These are phyloP conservation scores for Ceryle rudis DNA, from an alignment of 2,797 vertebrate species.

Conservation along the genomic window DNA sequence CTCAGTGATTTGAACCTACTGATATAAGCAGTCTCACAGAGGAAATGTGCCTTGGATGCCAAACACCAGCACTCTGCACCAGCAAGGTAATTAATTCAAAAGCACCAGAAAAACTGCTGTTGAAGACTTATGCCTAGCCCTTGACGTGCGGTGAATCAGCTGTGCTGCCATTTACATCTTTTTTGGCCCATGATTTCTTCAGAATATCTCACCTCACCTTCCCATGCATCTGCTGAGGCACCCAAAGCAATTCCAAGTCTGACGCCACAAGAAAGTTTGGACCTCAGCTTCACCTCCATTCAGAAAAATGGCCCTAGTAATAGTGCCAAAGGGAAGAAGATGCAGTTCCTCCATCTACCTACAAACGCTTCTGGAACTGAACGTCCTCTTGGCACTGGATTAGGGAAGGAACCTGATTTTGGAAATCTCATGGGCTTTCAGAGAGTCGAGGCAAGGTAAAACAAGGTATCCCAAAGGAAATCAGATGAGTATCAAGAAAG, in stretches of 20 bases:
- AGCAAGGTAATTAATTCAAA: slow-evolving; percentile 63
- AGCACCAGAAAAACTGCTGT: slow-evolving; percentile 28
- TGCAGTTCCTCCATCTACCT: slow-evolving; percentile 76
- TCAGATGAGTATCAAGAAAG: slow-evolving; percentile 79
- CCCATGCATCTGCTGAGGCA: neutral
- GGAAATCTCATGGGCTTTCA: slow-evolving; percentile 78
- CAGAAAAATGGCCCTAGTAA: slow-evolving; percentile 39
- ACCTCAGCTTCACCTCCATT: slow-evolving; percentile 71
- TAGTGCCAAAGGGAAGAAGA: neutral
- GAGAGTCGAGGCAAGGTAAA: slow-evolving; percentile 76
- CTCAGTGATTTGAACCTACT: slow-evolving; percentile 62
- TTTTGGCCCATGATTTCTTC: slow-evolving; percentile 39
- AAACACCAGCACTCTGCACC: slow-evolving; percentile 64
- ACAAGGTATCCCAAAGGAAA: slow-evolving; percentile 82
- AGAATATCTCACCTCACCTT: slow-evolving; percentile 7
- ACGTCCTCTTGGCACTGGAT: slow-evolving; percentile 72
- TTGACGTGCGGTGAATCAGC: slow-evolving; percentile 52
- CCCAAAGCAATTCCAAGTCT: slow-evolving; percentile 44
- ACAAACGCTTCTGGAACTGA: slow-evolving; percentile 82
- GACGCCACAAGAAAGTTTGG: slow-evolving; percentile 54
- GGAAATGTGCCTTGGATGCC: slow-evolving; percentile 75
- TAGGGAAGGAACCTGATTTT: slow-evolving; percentile 84
- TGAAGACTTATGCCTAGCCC: slow-evolving; percentile 38
- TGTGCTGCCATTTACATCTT: slow-evolving; percentile 13
- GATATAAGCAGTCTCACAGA: slow-evolving; percentile 55